Evolutionary conservation across 2,797 vertebrate genomes (phyloP).

Genomic region (Peromyscus melanophrys): DNA sequence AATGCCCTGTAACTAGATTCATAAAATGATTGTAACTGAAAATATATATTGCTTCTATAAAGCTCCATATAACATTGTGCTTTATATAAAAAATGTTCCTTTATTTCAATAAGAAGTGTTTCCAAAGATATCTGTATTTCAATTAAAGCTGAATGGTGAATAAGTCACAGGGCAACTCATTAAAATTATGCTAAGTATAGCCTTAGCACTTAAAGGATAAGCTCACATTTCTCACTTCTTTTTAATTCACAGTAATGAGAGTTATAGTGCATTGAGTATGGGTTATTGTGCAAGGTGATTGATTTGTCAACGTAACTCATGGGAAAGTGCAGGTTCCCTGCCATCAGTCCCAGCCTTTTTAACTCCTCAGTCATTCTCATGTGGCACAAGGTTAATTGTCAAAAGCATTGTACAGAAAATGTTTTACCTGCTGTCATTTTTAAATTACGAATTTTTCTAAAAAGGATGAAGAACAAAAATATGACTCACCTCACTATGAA

Average conservation of each 20-base stretch:
- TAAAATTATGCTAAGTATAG: conserved; percentile 53
- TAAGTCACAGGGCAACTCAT: conserved; percentile 38
- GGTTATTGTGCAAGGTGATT: conserved; percentile 77
- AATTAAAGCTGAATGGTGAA: neutral
- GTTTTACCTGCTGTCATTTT: neutral
- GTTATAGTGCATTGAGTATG: conserved; percentile 35
- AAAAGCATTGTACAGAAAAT: neutral
- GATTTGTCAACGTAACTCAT: conserved; percentile 67
- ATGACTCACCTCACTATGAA: conserved; percentile 14
- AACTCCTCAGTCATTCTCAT: neutral
- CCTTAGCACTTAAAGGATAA: conserved; percentile 53
- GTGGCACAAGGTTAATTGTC: neutral
- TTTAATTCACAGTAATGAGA: conserved; percentile 67
- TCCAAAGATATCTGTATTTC: conserved; percentile 31
- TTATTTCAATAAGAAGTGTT: neutral
- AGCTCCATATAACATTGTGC: neutral
- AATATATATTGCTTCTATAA: neutral
- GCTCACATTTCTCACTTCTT: conserved; percentile 43
- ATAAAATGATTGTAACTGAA: neutral
- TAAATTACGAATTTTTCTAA: conserved; percentile 25
- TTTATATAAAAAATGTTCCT: neutral
- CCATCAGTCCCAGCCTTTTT: neutral
- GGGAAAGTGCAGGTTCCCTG: neutral
- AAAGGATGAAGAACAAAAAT: neutral
- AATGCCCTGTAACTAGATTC: conserved; percentile 23